Conservation (phyloP, 2,113 vertebrate genomes). For the Bambusicola thoracicus region DNA sequence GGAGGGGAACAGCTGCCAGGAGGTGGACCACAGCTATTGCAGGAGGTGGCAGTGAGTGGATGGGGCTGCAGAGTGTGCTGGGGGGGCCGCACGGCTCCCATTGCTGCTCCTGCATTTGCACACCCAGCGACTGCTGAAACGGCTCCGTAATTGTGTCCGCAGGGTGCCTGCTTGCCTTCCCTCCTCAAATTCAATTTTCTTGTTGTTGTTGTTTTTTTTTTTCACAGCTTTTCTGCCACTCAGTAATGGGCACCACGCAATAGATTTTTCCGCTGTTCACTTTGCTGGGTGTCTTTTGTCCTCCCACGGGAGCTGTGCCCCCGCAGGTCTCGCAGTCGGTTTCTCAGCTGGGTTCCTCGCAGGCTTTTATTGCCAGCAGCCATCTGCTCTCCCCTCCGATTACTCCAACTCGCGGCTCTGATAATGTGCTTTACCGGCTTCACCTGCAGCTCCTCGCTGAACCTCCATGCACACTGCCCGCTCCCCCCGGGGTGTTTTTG, state of each 20-base stretch:
- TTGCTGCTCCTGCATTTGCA: neutral
- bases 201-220: neutral
- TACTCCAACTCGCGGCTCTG: conserved; percentile 28
- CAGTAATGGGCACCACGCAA: conserved; percentile 45
- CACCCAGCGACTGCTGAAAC: neutral
- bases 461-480: neutral
- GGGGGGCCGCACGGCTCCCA: neutral
- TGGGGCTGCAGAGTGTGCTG: neutral
- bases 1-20: neutral
- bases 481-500: neutral
- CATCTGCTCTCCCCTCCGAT: conserved; percentile 49
- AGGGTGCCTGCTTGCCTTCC: conserved; percentile 18
- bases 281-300: conserved; percentile 53
- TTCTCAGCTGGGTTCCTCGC: conserved; percentile 46
- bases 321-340: conserved; percentile 19
- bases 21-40: accelerated
- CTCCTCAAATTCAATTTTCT: conserved; percentile 3
- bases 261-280: neutral
- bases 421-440: neutral
- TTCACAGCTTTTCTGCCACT: neutral
- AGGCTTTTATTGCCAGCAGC: conserved; percentile 48
- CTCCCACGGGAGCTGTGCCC: conserved; percentile 43
- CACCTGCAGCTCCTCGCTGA: conserved; percentile 2
- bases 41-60: neutral
- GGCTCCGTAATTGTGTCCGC: conserved; percentile 13